A percentile compares a stretch with the other conserved stretches of the same genome.
These are phyloP conservation scores for Caenorhabditis zanzibari DNA, from an alignment of 2,888 invertebrate species.

Conservation along the genomic window DNA sequence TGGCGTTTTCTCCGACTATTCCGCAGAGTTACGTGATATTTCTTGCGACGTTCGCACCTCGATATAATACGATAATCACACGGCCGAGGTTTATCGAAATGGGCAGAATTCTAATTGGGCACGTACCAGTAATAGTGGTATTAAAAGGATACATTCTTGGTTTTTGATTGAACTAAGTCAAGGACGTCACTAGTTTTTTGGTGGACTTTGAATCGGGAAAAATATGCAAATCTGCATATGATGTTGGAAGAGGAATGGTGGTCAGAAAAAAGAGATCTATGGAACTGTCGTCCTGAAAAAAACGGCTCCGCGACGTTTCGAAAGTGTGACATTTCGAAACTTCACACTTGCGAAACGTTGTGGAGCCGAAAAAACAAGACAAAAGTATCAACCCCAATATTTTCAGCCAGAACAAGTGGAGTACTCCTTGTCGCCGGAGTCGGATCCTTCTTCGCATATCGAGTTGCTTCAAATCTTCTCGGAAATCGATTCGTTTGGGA, in stretches of 20 bases:
- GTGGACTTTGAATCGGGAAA: background rate
- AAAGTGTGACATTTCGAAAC: too few species aligned
- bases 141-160: conserved; percentile 16
- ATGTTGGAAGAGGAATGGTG: background rate
- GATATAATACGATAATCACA: conserved; percentile 44
- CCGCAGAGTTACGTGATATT: conserved; percentile 40
- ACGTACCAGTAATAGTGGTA: conserved; percentile 11
- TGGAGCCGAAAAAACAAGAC: background rate
- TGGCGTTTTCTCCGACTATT: conserved; percentile 11
- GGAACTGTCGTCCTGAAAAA: background rate
- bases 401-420: conserved; percentile 80
- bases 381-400: background rate
- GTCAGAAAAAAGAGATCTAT: background rate
- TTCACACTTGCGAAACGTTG: too few species aligned
- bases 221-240: background rate
- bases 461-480: conserved; percentile 76
- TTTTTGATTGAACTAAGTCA: conserved; percentile 6
- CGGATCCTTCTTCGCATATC: conserved; percentile 82
- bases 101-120: conserved; percentile 41
- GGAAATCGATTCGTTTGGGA: conserved; percentile 78
- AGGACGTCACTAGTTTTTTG: conserved; percentile 7
- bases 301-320: too few species aligned
- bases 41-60: conserved; percentile 30
- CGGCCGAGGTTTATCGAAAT: too few species aligned
- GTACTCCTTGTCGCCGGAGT: conserved; percentile 82